Conservation (phyloP, 2,888 invertebrate species). For the Rhingia campestris region DNA sequence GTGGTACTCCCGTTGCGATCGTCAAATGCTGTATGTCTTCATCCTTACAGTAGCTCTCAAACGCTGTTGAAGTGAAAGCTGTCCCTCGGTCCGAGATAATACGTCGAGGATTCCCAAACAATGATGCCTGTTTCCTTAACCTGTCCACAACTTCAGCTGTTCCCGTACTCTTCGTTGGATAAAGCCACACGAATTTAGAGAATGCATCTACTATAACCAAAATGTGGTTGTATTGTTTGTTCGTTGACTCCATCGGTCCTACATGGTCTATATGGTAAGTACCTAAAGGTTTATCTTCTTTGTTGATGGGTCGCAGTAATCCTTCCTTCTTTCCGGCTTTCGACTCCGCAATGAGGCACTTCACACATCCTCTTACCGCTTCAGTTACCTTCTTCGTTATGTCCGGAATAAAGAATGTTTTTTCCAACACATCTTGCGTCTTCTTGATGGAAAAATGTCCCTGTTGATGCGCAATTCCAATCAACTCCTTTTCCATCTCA, state of each 20-base stretch:
- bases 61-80: conserved; percentile 38
- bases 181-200: too few species aligned
- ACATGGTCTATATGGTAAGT: background rate
- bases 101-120: background rate
- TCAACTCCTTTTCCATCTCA: too few species aligned
- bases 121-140: too few species aligned
- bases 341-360: background rate
- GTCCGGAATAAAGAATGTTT: too few species aligned
- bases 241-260: background rate
- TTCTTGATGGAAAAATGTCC: background rate
- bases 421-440: background rate
- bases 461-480: too few species aligned
- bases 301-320: background rate
- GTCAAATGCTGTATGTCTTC: conserved; percentile 77
- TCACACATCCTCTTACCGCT: background rate
- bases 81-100: conserved; percentile 77
- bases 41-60: background rate
- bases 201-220: background rate
- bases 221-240: background rate
- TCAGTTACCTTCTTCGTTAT: background rate
- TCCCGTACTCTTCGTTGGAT: too few species aligned
- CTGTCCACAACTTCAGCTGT: too few species aligned
- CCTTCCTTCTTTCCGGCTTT: conserved; percentile 3
- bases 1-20: conserved; percentile 27
- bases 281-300: background rate